Conservation (phyloP, 2,113 vertebrate genomes). For the Eleginops maclovinus region DNA sequence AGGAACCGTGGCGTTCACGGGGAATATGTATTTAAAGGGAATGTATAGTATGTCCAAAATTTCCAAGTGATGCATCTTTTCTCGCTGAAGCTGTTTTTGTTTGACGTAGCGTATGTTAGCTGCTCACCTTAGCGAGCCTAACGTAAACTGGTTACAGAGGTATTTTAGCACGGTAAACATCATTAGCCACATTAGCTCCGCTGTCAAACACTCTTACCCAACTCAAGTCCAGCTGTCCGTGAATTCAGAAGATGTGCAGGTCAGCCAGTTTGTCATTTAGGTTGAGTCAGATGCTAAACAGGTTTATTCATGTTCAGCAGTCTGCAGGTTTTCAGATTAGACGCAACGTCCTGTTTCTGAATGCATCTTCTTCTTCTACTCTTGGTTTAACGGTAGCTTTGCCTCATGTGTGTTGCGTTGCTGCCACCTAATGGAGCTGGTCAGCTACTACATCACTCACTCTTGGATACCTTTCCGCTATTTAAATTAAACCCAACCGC, state of each 20-base stretch:
- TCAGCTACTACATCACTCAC: neutral
- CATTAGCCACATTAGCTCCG: neutral
- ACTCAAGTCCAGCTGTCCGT: conserved; percentile 1
- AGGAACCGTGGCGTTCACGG: fast-evolving
- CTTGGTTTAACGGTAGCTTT: neutral
- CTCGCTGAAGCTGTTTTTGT: neutral
- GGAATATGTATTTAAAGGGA: too few relatives aligned
- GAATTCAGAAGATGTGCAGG: neutral
- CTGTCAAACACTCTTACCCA: conserved; percentile 31
- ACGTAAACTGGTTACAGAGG: neutral
- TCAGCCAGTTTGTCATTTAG: neutral
- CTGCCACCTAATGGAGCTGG: conserved; percentile 29
- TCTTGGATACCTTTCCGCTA: neutral
- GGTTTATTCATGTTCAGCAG: conserved; percentile 44
- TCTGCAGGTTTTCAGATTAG: conserved; percentile 34
- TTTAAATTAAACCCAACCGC: too few relatives aligned
- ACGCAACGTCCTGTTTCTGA: conserved; percentile 37
- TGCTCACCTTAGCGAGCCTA: neutral
- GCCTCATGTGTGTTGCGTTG: neutral
- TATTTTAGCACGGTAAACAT: conserved; percentile 27
- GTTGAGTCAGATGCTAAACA: conserved; percentile 10
- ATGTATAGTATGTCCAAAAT: fast-evolving
- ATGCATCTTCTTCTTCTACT: conserved; percentile 16
- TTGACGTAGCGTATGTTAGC: conserved; percentile 9
- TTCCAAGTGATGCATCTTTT: fast-evolving